phyloP scores from a whole-genome alignment of 2,113 vertebrate species.

The Bungarus multicinctus region DNA sequence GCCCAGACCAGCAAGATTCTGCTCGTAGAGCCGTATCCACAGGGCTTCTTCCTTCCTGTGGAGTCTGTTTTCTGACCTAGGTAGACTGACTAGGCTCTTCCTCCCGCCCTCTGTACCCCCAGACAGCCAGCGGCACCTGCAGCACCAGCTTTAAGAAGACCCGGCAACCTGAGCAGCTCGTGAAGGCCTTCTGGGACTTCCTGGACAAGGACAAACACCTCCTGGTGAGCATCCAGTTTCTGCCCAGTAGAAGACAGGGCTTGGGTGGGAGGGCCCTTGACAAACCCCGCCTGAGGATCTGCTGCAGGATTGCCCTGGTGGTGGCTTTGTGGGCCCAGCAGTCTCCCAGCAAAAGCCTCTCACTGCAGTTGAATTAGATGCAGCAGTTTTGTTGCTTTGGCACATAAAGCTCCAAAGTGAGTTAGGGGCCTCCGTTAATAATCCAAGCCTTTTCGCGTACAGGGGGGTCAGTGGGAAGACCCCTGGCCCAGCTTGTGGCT shows the following conservation, averaged over 20 bases:
- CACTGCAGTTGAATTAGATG: not conserved
- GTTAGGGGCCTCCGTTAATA: not conserved
- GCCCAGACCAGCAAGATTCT: not conserved
- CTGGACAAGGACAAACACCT: constrained; percentile 72
- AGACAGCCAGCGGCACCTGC: constrained; percentile 85
- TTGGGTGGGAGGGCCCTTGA: not conserved
- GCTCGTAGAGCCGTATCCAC: not conserved
- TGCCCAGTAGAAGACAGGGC: not conserved
- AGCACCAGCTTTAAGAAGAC: constrained; percentile 90
- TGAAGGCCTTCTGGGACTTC: constrained; percentile 79
- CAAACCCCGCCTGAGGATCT: not conserved
- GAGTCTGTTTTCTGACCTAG: too few species aligned
- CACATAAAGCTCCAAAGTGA: not conserved
- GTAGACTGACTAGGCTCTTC: too few species aligned
- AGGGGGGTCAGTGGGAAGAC: not conserved
- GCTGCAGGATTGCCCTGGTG: not conserved
- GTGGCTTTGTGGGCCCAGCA: not conserved
- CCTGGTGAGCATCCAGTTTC: constrained; percentile 68
- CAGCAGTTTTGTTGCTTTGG: not conserved
- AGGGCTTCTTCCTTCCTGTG: not conserved
- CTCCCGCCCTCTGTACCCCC: not conserved
- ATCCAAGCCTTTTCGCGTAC: not conserved
- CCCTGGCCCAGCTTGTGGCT: not conserved
- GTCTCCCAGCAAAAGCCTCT: not conserved
- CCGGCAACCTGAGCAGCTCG: constrained; percentile 79